A percentile compares a stretch with the other conserved stretches of the same genome.
These are phyloP conservation scores for Sceloporus tristichus DNA, from an alignment of 2,113 vertebrate genomes.

Conservation along the genomic window DNA sequence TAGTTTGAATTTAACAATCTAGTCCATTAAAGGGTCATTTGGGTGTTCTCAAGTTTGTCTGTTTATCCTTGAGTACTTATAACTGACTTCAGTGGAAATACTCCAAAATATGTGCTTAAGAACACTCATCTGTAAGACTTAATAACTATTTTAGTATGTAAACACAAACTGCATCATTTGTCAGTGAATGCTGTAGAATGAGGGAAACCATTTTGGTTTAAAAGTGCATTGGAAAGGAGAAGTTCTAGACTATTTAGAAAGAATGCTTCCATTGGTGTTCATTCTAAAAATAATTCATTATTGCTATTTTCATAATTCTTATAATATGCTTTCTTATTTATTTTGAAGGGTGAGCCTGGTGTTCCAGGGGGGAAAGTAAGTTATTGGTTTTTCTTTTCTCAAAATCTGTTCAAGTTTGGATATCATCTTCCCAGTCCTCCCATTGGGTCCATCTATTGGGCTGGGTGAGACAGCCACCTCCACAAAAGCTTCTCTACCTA, in stretches of 20 bases:
- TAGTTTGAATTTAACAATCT: background rate
- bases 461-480: background rate
- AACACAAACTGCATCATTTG: background rate
- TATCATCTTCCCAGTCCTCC: background rate
- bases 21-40: background rate
- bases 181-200: background rate
- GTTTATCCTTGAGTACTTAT: background rate
- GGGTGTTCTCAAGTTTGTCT: background rate
- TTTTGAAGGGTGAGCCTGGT: slow-evolving; percentile 72
- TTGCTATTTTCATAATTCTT: background rate
- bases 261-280: background rate
- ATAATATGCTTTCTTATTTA: slow-evolving; percentile 1
- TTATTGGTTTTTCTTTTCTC: background rate
- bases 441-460: background rate
- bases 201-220: background rate
- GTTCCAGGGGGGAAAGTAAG: slow-evolving; percentile 75
- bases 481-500: background rate
- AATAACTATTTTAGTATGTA: background rate
- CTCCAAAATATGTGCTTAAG: background rate
- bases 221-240: background rate
- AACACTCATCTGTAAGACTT: background rate
- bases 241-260: background rate
- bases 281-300: background rate
- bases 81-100: background rate
- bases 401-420: background rate